These are phyloP conservation scores for Bostrychus sinensis DNA, from an alignment of 2,113 vertebrate genomes.

Conservation along the genomic window DNA sequence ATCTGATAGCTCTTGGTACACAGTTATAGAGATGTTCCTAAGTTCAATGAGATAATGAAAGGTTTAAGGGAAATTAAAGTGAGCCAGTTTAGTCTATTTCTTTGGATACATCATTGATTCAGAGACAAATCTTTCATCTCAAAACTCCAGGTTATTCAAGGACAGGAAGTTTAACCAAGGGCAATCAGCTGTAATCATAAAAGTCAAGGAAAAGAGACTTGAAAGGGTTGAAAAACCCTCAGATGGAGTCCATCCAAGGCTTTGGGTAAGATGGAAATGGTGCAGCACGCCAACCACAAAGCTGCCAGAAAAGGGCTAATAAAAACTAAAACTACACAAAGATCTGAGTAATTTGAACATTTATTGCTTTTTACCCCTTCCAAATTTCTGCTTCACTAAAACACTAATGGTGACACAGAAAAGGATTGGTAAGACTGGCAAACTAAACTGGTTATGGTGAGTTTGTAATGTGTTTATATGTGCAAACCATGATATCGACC, in stretches of 20 bases:
- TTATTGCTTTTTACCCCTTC: too few species aligned
- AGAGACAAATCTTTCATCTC: not conserved
- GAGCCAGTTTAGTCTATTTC: constrained; percentile 21
- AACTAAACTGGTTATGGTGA: too few species aligned
- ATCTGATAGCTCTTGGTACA: not conserved
- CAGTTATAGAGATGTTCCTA: constrained; percentile 10
- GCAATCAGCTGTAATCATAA: constrained; percentile 22
- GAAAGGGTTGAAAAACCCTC: not conserved
- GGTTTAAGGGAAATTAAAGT: not conserved
- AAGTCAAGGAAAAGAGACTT: constrained; percentile 2
- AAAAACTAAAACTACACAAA: not conserved
- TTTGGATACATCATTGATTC: not conserved
- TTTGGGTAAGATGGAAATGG: not conserved
- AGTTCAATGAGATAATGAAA: constrained; percentile 20
- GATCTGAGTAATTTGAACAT: too few species aligned
- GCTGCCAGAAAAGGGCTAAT: not conserved
- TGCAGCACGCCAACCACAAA: not conserved
- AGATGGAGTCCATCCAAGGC: not conserved
- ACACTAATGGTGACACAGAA: too few species aligned
- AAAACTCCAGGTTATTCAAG: constrained; percentile 7
- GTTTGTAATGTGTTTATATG: too few species aligned
- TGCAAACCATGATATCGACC: too few species aligned
- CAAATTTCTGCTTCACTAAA: too few species aligned
- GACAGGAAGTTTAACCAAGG: constrained; percentile 1
- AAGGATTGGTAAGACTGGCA: too few species aligned